Percentiles rank a stretch among this genome's conserved stretches.
Conservation (phyloP, 1,140 invertebrate genomes). For the Vanessa tameamea region DNA sequence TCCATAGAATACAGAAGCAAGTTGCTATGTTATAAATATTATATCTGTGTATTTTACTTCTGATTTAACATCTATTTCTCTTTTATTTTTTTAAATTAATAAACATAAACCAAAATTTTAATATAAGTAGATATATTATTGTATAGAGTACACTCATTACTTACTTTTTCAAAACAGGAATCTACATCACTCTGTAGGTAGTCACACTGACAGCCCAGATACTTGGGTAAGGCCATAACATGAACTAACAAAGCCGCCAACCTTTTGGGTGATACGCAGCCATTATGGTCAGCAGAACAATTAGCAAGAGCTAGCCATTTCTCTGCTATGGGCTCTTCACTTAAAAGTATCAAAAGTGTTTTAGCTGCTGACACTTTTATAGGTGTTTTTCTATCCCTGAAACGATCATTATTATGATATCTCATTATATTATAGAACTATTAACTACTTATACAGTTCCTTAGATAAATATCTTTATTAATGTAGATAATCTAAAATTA, state of each 20-base stretch:
- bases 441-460: too few species aligned
- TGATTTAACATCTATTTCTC: too few species aligned
- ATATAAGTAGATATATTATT: too few species aligned
- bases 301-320: constrained; percentile 85
- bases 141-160: neutral
- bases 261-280: constrained; percentile 82
- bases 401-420: constrained; percentile 13
- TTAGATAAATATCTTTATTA: too few species aligned
- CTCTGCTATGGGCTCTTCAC: constrained; percentile 81
- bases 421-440: too few species aligned
- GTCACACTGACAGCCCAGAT: constrained; percentile 82
- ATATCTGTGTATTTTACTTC: too few species aligned
- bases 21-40: too few species aligned
- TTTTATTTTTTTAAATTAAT: too few species aligned
- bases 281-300: constrained; percentile 84
- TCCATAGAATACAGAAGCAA: too few species aligned
- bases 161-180: constrained; percentile 83
- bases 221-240: constrained; percentile 80
- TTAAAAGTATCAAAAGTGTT: constrained; percentile 83
- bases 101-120: too few species aligned
- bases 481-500: too few species aligned
- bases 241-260: constrained; percentile 81
- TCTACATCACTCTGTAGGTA: constrained; percentile 82
- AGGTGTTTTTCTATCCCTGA: constrained; percentile 67
- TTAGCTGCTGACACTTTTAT: constrained; percentile 82